phyloP scores from a whole-genome alignment of 2,888 invertebrate species.

The Andrena trimmerana region DNA sequence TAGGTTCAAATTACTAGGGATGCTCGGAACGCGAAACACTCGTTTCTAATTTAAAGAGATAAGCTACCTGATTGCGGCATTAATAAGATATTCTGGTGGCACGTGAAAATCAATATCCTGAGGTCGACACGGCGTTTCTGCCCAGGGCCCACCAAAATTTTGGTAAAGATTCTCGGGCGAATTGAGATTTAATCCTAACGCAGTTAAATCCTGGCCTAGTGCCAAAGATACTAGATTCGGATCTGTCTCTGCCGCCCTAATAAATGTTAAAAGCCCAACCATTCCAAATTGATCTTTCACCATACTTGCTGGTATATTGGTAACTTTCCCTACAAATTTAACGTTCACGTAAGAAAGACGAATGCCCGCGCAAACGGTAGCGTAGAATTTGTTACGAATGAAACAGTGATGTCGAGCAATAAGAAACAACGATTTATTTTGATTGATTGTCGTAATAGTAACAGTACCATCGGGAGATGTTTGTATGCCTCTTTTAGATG shows the following conservation, averaged over 20 bases:
- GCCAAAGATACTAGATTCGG: conserved; percentile 98
- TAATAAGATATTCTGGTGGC: conserved; percentile 99
- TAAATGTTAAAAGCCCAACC: conserved; percentile 98
- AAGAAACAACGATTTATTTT: conserved; percentile 2
- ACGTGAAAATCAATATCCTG: conserved; percentile 99
- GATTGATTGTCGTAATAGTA: not conserved
- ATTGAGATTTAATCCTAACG: conserved; percentile 98
- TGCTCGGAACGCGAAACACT: not conserved
- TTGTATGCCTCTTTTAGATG: conserved; percentile 94
- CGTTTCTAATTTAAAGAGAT: not conserved
- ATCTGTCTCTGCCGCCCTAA: conserved; percentile 98
- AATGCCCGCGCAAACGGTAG: too few relatives aligned
- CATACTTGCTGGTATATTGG: conserved; percentile 99
- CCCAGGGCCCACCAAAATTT: conserved; percentile 99
- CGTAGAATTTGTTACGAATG: too few relatives aligned
- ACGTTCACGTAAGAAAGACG: too few relatives aligned
- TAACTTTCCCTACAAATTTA: conserved; percentile 92
- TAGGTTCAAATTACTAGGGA: not conserved
- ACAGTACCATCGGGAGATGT: conserved; percentile 95
- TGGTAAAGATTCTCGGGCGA: conserved; percentile 99
- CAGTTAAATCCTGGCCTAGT: conserved; percentile 98
- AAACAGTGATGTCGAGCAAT: not conserved
- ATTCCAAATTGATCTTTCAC: conserved; percentile 99
- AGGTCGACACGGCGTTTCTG: conserved; percentile 98
- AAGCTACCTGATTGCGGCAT: conserved; percentile 93